Evolutionary conservation across 2,797 vertebrate species (phyloP).

Genomic region (Onychomys arenicola): DNA sequence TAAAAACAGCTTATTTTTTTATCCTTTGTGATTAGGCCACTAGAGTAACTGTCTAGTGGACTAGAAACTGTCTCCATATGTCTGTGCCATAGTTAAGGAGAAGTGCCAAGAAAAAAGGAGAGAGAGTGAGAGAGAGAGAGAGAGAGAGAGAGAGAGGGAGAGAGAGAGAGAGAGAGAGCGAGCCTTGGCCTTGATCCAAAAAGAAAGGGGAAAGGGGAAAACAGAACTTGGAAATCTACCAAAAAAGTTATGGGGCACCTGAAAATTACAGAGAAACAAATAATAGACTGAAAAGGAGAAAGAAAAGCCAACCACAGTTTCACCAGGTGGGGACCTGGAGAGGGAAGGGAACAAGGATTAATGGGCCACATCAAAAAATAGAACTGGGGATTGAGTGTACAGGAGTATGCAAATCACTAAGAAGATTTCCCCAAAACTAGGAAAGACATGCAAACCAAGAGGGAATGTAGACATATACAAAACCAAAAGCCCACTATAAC

Average conservation of each 20-base stretch:
- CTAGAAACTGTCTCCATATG: background rate
- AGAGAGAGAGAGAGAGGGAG: too few relatives aligned
- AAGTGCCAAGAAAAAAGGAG: background rate
- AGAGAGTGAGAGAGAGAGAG: too few relatives aligned
- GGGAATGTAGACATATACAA: background rate
- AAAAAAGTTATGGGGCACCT: background rate
- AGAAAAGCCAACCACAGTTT: background rate
- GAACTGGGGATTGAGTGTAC: background rate
- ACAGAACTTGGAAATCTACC: background rate
- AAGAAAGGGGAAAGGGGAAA: background rate
- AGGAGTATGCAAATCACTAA: background rate
- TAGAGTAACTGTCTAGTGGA: background rate
- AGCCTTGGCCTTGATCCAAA: too few relatives aligned
- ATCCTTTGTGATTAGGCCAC: background rate
- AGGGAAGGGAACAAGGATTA: background rate
- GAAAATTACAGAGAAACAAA: background rate
- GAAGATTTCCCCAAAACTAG: background rate
- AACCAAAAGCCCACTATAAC: background rate
- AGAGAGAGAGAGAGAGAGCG: background rate
- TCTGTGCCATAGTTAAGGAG: background rate
- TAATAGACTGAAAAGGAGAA: background rate
- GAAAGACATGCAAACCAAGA: background rate
- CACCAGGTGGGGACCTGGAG: background rate
- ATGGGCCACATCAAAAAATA: background rate
- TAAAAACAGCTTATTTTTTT: conserved; percentile 19